Conservation (phyloP, 2,888 invertebrate genomes). For the Agriotes lineatus region DNA sequence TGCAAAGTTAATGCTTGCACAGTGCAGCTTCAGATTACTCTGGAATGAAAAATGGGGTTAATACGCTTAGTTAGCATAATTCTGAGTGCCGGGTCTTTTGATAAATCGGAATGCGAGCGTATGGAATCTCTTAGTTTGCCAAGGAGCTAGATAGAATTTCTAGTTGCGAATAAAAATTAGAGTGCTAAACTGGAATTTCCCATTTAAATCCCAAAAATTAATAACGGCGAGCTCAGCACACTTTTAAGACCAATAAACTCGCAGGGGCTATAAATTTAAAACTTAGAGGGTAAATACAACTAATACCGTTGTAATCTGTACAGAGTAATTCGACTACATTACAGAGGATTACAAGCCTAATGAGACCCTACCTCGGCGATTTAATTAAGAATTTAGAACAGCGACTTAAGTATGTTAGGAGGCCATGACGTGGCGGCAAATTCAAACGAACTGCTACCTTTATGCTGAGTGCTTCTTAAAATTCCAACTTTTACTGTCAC, state of each 20-base stretch:
- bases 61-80: not conserved
- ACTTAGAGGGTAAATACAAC: slow-evolving; percentile 28
- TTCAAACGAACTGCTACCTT: not conserved
- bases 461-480: not conserved
- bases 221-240: slow-evolving; percentile 7
- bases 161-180: not conserved
- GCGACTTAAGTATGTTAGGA: slow-evolving; percentile 19
- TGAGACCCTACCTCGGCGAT: slow-evolving; percentile 25
- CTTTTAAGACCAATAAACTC: slow-evolving; percentile 16
- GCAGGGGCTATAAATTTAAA: slow-evolving; percentile 25
- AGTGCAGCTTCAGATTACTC: not conserved
- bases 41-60: not conserved
- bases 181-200: not conserved
- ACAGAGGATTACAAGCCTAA: slow-evolving; percentile 24
- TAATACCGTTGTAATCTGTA: slow-evolving; percentile 31
- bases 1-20: slow-evolving; percentile 5
- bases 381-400: slow-evolving; percentile 29
- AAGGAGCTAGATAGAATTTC: not conserved
- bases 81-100: no score
- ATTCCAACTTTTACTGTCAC: not conserved
- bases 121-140: not conserved
- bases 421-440: slow-evolving; percentile 12
- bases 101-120: not conserved
- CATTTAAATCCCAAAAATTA: slow-evolving; percentile 22
- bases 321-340: slow-evolving; percentile 25